Base-by-base conservation (phyloP, 2,888 invertebrate genomes). In the Drosophila borborema region DNA sequence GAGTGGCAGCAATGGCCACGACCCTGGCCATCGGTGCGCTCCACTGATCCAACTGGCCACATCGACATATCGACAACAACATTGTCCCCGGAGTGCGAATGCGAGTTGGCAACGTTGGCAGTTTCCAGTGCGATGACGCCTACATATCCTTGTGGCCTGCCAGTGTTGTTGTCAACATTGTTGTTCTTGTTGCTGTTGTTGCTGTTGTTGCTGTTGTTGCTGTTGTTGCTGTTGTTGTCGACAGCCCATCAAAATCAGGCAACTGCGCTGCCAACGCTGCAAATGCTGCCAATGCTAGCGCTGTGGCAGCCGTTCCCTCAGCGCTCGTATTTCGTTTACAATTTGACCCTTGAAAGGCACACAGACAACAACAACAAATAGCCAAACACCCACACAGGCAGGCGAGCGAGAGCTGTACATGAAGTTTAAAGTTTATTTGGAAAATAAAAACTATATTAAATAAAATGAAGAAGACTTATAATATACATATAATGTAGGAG, bases 281-380 rank as follows among this genome's bases (percentile, higher is more conserved):
- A 31, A 38, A 53, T 66, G 79, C 46, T 67, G 63, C 68, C 65
- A 64, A 69, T 64, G 65, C 62, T 73, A 64, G 38, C 64, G 54
- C 51, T 71, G 71, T 51, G 62, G 31, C 62, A 51, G 74, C 65
- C 63, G 68, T 69, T 71, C 81, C 81, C 87, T 74, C 67, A 70
- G 56, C 70, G 80, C 83, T 88, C 77, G 83, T 86, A 89, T 85
- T 85, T 83, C 89, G 89, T 81, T 88, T 85, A 86, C 83, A 86
- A 83, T 81, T 89, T 87, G 89, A 86, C 86, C 86, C 81, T 80
- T 79, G 79, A 89, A 86, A 82, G 80, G 78, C 78, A 77, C 72
- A 78, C 76, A 74, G 67, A 73, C 74, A 74, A 71, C 71, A 74
- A 71, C 71, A 72, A 68, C 66, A 72, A 69, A 66, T 53, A 60